phyloP scores from a whole-genome alignment of 2,888 invertebrate species.

The Acrobasis suavella region DNA sequence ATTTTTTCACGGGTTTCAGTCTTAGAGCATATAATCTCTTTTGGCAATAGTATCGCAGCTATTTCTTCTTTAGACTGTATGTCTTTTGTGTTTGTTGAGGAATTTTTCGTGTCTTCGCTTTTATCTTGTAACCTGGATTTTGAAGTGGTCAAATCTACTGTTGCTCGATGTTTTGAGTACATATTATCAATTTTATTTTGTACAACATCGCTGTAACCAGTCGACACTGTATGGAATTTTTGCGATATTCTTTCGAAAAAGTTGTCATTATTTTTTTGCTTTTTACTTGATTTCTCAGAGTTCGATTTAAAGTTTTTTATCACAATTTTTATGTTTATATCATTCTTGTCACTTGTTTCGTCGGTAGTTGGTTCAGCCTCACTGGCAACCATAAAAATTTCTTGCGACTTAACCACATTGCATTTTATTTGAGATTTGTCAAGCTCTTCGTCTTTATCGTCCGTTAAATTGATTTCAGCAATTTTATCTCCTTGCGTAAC shows the following conservation, averaged over 20 bases:
- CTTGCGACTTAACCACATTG: slow-evolving; percentile 33
- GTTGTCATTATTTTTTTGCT: slow-evolving; percentile 38
- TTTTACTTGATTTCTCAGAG: background rate
- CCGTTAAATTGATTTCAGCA: slow-evolving; percentile 49
- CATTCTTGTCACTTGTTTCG: slow-evolving; percentile 48
- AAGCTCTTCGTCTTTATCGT: slow-evolving; percentile 36
- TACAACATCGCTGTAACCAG: slow-evolving; percentile 50
- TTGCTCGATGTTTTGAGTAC: slow-evolving; percentile 53
- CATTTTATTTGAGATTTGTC: slow-evolving; percentile 26
- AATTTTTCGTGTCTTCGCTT: background rate
- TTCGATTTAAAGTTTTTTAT: slow-evolving; percentile 57
- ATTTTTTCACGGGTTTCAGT: too few relatives aligned
- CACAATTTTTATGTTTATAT: slow-evolving; percentile 61
- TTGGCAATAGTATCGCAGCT: too few relatives aligned
- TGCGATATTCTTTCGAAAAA: slow-evolving; percentile 56
- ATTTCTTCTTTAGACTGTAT: too few relatives aligned
- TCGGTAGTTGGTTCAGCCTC: slow-evolving; percentile 34
- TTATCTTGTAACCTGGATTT: slow-evolving; percentile 6
- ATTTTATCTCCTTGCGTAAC: slow-evolving; percentile 56
- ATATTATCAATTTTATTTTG: slow-evolving; percentile 33
- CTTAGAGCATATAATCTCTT: too few relatives aligned
- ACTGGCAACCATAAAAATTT: slow-evolving; percentile 49
- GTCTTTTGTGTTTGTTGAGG: background rate
- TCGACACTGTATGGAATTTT: slow-evolving; percentile 63
- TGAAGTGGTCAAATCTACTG: slow-evolving; percentile 49